Evolutionary conservation across 2,888 invertebrate genomes (phyloP).

Genomic region (Chorisops tibialis): DNA sequence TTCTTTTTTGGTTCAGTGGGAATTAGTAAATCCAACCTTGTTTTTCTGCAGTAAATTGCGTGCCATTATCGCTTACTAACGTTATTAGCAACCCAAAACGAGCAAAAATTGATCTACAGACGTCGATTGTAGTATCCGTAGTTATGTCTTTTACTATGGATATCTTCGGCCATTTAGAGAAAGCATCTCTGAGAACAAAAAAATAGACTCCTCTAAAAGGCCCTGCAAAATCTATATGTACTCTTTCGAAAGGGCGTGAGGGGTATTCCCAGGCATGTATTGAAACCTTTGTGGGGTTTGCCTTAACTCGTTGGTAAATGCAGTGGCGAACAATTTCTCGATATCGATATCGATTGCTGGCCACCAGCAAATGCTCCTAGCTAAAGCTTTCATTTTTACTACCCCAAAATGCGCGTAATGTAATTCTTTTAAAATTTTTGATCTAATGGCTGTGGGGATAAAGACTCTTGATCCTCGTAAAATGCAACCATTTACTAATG

Average conservation of each 20-base stretch:
- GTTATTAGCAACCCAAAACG: conserved; percentile 26
- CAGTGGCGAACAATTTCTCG: conserved; percentile 28
- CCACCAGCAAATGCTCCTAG: conserved; percentile 33
- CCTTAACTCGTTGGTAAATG: conserved; percentile 15
- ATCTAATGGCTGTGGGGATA: neutral
- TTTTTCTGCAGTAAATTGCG: conserved; percentile 20
- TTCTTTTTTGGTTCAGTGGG: neutral
- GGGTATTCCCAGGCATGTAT: conserved; percentile 34
- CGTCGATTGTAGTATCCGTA: conserved; percentile 17
- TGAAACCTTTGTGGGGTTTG: conserved; percentile 27
- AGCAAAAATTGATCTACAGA: conserved; percentile 24
- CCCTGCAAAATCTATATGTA: conserved; percentile 35
- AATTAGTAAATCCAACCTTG: conserved; percentile 32
- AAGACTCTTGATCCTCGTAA: neutral
- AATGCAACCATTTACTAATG: conserved; percentile 32
- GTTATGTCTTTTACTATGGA: too few relatives aligned
- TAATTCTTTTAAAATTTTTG: neutral
- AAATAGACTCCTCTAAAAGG: conserved; percentile 1
- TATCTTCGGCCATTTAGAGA: conserved; percentile 35
- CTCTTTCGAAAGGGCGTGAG: conserved; percentile 34
- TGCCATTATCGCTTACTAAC: conserved; percentile 32
- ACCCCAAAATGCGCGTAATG: conserved; percentile 32
- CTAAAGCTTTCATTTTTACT: conserved; percentile 19
- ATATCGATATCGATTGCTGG: conserved; percentile 33
- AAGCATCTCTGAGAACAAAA: conserved; percentile 32